Conservation (phyloP, 2,113 vertebrate species). For the Pterophyllum scalare region DNA sequence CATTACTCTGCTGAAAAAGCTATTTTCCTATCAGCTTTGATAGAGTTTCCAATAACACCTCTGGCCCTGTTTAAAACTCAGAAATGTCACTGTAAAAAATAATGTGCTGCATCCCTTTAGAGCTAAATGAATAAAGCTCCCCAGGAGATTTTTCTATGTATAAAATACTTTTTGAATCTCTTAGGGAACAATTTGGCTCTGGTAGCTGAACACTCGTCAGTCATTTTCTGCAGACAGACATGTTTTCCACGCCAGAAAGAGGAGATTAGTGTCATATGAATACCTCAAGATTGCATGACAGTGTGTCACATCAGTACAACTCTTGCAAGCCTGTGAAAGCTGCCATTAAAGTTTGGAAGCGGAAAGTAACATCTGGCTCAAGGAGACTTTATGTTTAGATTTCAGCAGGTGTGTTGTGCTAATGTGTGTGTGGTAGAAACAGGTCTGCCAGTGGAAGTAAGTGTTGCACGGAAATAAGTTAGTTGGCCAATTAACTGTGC, state of each 20-base stretch:
- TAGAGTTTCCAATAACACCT: slow-evolving; percentile 47
- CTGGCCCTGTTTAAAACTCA: slow-evolving; percentile 40
- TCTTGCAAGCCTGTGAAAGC: not conserved
- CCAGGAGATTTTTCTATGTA: slow-evolving; percentile 33
- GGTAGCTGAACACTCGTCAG: not conserved
- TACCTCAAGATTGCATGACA: not conserved
- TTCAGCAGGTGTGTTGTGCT: slow-evolving; percentile 51
- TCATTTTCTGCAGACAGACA: slow-evolving; percentile 5
- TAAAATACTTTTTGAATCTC: slow-evolving; percentile 39
- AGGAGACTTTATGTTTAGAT: slow-evolving; percentile 9
- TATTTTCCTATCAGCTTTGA: slow-evolving; percentile 54
- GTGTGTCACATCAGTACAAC: not conserved
- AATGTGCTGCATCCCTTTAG: slow-evolving; percentile 25
- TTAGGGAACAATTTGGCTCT: slow-evolving; percentile 1
- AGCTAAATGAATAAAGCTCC: slow-evolving; percentile 32
- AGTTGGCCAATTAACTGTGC: slow-evolving; percentile 54
- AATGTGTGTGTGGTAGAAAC: slow-evolving; percentile 22
- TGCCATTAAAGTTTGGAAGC: slow-evolving; percentile 3
- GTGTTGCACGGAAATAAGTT: slow-evolving; percentile 52
- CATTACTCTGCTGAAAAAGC: slow-evolving; percentile 58
- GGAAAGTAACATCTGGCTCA: slow-evolving; percentile 19
- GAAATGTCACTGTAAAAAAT: slow-evolving; percentile 47
- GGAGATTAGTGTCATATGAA: not conserved
- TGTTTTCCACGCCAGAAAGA: not conserved
- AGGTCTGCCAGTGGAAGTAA: slow-evolving; percentile 35